Conservation (phyloP, 30 jellyfish, hydroid and myxozoan species). For the Hydractinia symbiolongicarpus region DNA sequence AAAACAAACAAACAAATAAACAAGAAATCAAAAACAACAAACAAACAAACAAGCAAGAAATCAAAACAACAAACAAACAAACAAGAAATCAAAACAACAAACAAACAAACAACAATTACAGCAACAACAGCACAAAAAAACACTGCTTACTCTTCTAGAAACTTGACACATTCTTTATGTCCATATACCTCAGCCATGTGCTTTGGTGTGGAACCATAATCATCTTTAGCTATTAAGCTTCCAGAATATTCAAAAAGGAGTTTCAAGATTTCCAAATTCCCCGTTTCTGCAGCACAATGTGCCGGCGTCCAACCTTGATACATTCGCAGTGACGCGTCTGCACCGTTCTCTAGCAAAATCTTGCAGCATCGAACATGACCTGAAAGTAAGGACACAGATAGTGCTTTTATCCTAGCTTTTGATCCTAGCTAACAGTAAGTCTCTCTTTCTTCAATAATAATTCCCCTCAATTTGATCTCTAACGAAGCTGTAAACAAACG, state of each 20-base stretch:
- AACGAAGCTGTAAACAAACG: neutral
- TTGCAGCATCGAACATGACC: slow-evolving; percentile 78
- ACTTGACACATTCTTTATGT: slow-evolving; percentile 54
- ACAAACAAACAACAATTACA: neutral
- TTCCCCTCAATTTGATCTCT: neutral
- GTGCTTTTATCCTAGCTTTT: neutral
- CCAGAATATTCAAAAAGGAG: slow-evolving; percentile 45
- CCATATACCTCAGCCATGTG: slow-evolving; percentile 62
- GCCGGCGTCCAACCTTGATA: slow-evolving; percentile 87
- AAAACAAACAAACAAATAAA: no score
- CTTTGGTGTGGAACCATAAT: slow-evolving; percentile 73
- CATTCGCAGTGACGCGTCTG: slow-evolving; percentile 67
- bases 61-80: neutral
- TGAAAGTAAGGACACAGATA: neutral
- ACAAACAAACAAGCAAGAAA: neutral
- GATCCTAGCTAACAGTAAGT: no score
- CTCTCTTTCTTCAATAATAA: neutral
- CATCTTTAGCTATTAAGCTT: slow-evolving; percentile 44
- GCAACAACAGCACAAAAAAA: neutral
- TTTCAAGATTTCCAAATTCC: slow-evolving; percentile 47
- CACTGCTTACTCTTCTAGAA: slow-evolving; percentile 43
- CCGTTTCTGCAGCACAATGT: slow-evolving; percentile 93
- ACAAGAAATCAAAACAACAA: neutral
- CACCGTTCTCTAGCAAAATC: slow-evolving; percentile 68
- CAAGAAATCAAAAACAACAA: neutral